These are phyloP conservation scores for Grapholita molesta DNA, from an alignment of 1,140 invertebrate species.

Conservation along the genomic window DNA sequence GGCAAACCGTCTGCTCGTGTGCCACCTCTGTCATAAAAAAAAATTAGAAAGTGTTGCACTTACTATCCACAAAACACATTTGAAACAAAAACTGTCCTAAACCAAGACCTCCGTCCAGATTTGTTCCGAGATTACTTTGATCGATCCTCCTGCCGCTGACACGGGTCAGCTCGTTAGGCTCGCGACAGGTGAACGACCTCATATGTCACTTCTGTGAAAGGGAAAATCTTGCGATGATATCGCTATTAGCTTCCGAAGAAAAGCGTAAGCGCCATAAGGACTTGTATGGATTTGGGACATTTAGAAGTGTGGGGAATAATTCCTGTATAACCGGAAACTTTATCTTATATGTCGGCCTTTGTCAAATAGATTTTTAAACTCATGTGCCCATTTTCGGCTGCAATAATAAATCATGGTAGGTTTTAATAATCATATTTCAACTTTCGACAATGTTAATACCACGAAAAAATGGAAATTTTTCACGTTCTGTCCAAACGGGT, in stretches of 20 bases:
- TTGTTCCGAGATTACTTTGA: conserved; percentile 2
- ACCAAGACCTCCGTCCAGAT: background rate
- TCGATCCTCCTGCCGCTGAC: conserved; percentile 1
- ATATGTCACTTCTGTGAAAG: conserved; percentile 7
- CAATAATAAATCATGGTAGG: too few species aligned
- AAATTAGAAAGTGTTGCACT: too few species aligned
- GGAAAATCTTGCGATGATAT: conserved; percentile 13
- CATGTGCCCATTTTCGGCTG: background rate
- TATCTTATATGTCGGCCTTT: background rate
- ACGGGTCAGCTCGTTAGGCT: conserved; percentile 12
- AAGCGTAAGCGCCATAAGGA: background rate
- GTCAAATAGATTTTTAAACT: background rate
- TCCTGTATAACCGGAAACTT: background rate
- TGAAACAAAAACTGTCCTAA: background rate
- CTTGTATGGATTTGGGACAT: background rate
- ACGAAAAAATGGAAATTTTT: too few species aligned
- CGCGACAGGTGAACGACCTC: conserved; percentile 9
- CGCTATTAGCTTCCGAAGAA: background rate
- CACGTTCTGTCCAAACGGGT: too few species aligned
- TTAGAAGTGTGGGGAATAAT: background rate
- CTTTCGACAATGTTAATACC: too few species aligned
- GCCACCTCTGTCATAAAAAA: too few species aligned
- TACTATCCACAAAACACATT: background rate
- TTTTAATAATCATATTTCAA: too few species aligned
- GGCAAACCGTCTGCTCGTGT: too few species aligned